Conservation (phyloP, 1,140 invertebrate genomes). For the Monomorium pharaonis region DNA sequence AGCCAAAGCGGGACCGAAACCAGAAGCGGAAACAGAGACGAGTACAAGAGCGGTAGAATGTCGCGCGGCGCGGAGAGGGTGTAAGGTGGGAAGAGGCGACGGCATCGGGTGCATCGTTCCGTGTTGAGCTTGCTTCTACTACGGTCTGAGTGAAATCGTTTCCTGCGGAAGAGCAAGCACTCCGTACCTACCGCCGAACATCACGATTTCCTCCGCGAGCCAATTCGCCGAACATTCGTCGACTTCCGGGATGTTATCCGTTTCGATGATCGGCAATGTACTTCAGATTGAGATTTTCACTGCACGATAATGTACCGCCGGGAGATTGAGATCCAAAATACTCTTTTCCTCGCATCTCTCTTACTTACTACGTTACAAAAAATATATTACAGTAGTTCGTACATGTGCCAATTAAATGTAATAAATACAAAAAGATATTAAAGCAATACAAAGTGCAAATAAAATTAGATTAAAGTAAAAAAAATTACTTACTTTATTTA, state of each 20-base stretch:
- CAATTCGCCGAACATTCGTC: slow-evolving; percentile 58
- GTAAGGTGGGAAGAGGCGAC: slow-evolving; percentile 35
- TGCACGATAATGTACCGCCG: neutral
- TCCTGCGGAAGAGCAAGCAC: slow-evolving; percentile 62
- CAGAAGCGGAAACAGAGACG: slow-evolving; percentile 59
- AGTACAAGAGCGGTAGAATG: slow-evolving; percentile 39
- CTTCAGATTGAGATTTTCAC: slow-evolving; percentile 46
- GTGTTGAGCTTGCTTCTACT: slow-evolving; percentile 56
- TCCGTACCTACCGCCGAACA: slow-evolving; percentile 64
- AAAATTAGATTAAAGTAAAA: neutral
- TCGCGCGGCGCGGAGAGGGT: neutral
- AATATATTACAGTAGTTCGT: neutral
- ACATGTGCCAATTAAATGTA: neutral
- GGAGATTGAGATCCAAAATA: neutral
- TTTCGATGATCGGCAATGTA: slow-evolving; percentile 31
- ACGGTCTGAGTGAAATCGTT: slow-evolving; percentile 63
- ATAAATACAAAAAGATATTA: neutral
- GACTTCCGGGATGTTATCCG: slow-evolving; percentile 55
- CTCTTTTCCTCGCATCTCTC: neutral
- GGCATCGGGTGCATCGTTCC: slow-evolving; percentile 64
- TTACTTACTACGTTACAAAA: neutral
- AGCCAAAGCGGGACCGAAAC: slow-evolving; percentile 29
- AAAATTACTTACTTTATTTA: too few species aligned
- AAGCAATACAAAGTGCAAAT: neutral
- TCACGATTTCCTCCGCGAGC: slow-evolving; percentile 58